These are phyloP conservation scores for Pogonophryne albipinna DNA, from an alignment of 2,797 vertebrate species.

Conservation along the genomic window DNA sequence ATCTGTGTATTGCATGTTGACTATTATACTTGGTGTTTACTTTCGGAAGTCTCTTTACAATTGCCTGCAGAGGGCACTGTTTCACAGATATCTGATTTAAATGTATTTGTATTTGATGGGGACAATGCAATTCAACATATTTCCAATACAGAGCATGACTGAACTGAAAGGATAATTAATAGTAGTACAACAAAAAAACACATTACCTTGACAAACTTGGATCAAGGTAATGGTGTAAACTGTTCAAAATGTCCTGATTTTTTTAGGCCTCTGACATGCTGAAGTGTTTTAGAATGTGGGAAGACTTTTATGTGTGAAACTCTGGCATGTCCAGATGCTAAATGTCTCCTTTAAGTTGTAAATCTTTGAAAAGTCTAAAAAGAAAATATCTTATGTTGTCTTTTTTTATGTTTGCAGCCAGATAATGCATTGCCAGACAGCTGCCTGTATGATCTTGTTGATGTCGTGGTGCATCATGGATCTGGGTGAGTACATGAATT, in stretches of 20 bases:
- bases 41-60: not conserved
- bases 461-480: conserved; percentile 97
- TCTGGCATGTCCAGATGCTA: conserved; percentile 2
- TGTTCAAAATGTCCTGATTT: not conserved
- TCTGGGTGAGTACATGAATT: conserved; percentile 91
- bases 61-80: conserved; percentile 1
- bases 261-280: not conserved
- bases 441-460: conserved; percentile 95
- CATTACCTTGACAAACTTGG: not conserved
- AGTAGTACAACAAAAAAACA: no score
- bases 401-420: conserved; percentile 82
- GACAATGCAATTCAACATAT: no score
- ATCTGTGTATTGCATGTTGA: not conserved
- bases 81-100: not conserved
- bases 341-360: not conserved
- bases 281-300: not conserved
- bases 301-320: not conserved
- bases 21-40: not conserved
- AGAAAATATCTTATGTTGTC: not conserved
- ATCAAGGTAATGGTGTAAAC: not conserved
- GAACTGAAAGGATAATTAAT: no score
- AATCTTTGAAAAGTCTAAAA: not conserved
- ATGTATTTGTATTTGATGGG: no score
- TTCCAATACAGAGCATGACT: no score
- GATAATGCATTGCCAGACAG: conserved; percentile 91